A percentile compares a stretch with the other conserved stretches of the same genome.
Conservation (phyloP, 2,888 invertebrate species). For the Limnephilus auricula region DNA sequence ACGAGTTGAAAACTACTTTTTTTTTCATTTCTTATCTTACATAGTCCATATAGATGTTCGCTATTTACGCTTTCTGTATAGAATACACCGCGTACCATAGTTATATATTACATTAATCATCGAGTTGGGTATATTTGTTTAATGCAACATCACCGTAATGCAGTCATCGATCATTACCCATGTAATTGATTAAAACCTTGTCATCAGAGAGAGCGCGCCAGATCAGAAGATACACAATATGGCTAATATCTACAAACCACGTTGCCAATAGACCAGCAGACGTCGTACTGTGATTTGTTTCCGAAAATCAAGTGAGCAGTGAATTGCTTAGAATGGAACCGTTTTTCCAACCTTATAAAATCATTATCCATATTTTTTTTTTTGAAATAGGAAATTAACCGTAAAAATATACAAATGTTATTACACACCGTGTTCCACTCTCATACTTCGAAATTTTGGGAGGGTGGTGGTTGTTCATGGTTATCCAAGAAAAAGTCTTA, state of each 20-base stretch:
- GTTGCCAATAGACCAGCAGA: neutral
- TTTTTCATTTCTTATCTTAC: too few relatives aligned
- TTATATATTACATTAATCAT: neutral
- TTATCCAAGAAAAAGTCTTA: too few relatives aligned
- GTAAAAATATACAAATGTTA: too few relatives aligned
- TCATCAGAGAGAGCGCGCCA: constrained; percentile 29
- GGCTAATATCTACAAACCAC: constrained; percentile 49
- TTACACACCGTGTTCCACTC: too few relatives aligned
- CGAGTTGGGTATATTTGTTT: neutral
- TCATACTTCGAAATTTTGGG: too few relatives aligned
- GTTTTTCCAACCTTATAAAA: too few relatives aligned
- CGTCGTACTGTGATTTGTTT: constrained; percentile 52
- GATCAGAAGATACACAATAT: constrained; percentile 55
- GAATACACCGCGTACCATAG: neutral
- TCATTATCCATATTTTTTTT: too few relatives aligned
- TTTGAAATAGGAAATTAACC: too few relatives aligned
- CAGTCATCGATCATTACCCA: constrained; percentile 60
- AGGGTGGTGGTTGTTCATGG: too few relatives aligned
- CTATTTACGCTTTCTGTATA: neutral
- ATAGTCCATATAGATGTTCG: neutral
- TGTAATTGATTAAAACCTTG: constrained; percentile 60
- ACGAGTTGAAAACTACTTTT: too few relatives aligned
- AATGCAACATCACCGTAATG: constrained; percentile 49
- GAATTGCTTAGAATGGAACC: neutral
- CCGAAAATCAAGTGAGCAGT: neutral